Evolutionary conservation across 2,797 vertebrate genomes (phyloP).

Genomic region (Enteromius trimaculatus): DNA sequence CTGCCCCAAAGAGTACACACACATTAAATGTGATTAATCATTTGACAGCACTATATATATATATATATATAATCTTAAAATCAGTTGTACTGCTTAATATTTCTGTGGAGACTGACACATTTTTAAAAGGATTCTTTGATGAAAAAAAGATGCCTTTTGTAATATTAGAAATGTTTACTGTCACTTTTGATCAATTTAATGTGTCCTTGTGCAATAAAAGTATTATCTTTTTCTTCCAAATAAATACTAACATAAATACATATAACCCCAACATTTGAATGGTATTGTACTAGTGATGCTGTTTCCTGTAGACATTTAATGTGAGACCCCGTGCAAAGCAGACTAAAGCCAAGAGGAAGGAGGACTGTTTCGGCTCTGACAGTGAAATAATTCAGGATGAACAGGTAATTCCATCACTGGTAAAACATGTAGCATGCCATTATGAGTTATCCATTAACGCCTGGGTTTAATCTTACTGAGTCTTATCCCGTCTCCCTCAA

Average conservation of each 20-base stretch:
- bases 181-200: background rate
- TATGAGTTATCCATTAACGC: slow-evolving; percentile 29
- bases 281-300: background rate
- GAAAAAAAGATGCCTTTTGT: background rate
- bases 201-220: background rate
- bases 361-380: slow-evolving; percentile 18
- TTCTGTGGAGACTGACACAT: background rate
- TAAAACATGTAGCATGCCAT: background rate
- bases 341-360: background rate
- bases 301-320: slow-evolving; percentile 39
- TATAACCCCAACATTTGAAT: background rate
- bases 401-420: slow-evolving; percentile 12
- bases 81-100: background rate
- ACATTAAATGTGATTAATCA: no score
- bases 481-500: slow-evolving; percentile 43
- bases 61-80: no score
- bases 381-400: slow-evolving; percentile 6
- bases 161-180: slow-evolving; percentile 6
- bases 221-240: background rate
- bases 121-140: background rate
- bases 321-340: slow-evolving; percentile 11
- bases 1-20: no score
- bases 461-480: slow-evolving; percentile 24
- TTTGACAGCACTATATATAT: no score
- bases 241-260: background rate